phyloP scores from a whole-genome alignment of 2,797 vertebrate species.

The Microhierax caerulescens region DNA sequence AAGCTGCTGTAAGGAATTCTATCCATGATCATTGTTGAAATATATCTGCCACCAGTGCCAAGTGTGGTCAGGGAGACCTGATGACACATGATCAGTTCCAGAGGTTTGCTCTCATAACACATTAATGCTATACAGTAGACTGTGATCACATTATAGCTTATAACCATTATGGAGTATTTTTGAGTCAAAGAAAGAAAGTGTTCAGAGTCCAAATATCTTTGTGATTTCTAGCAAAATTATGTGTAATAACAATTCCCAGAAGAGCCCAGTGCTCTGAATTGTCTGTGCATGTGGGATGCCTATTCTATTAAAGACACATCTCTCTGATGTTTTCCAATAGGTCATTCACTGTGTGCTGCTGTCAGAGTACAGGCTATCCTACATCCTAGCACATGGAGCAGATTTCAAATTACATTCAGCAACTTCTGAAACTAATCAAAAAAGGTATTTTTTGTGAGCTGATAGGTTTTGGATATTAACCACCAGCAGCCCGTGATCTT shows the following conservation, averaged over 20 bases:
- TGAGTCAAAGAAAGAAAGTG: not conserved
- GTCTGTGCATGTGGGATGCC: not conserved
- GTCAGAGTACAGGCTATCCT: not conserved
- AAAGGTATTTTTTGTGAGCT: not conserved
- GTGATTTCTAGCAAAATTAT: not conserved
- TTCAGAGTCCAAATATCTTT: not conserved
- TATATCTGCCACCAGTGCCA: not conserved
- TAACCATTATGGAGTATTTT: not conserved
- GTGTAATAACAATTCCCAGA: not conserved
- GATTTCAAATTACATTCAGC: not conserved
- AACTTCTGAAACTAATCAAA: not conserved
- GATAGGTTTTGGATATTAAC: not conserved
- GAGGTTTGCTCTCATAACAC: not conserved
- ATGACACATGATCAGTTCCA: not conserved
- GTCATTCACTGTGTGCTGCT: not conserved
- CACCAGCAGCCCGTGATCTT: not conserved
- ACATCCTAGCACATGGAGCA: not conserved
- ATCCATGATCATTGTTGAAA: not conserved
- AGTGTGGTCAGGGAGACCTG: not conserved
- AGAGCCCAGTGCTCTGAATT: not conserved
- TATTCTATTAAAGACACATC: not conserved
- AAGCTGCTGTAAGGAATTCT: not conserved
- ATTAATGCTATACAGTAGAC: not conserved
- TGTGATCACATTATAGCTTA: not conserved
- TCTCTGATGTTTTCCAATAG: not conserved